Percentiles rank a stretch among this genome's conserved stretches.
phyloP scores from a whole-genome alignment of 2,113 vertebrate species.

The Cnemophilus loriae region DNA sequence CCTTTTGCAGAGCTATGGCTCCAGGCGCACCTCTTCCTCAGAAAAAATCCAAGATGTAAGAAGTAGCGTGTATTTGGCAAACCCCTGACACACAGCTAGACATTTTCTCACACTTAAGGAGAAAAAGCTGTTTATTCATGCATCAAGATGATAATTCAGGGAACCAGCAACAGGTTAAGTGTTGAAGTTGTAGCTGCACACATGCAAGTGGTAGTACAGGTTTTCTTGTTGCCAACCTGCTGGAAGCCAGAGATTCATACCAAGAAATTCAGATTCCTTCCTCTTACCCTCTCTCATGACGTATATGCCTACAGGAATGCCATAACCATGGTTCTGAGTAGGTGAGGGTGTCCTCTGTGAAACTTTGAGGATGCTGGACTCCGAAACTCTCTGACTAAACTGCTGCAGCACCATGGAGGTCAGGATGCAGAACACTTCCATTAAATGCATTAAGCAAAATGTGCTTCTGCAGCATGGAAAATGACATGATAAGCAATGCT shows the following conservation, averaged over 20 bases:
- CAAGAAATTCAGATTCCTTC: neutral
- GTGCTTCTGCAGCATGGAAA: neutral
- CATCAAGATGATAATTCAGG: neutral
- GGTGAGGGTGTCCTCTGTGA: neutral
- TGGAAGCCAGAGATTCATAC: neutral
- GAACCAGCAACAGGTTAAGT: neutral
- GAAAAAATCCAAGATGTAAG: neutral
- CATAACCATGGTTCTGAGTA: neutral
- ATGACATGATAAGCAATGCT: neutral
- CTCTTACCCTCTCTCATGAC: neutral
- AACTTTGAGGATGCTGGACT: neutral
- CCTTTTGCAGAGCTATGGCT: neutral
- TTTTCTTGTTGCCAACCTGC: neutral
- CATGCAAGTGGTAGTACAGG: neutral
- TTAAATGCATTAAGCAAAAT: neutral
- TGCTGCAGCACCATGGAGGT: neutral
- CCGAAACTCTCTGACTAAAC: neutral
- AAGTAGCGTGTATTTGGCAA: neutral
- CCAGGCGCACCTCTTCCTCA: neutral
- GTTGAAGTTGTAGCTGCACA: neutral
- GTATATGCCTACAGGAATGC: neutral
- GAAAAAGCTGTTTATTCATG: neutral
- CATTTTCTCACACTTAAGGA: neutral
- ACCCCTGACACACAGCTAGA: neutral
- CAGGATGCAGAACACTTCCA: neutral